Conservation (phyloP, 2,113 vertebrate species). For the Tringa solitaria region DNA sequence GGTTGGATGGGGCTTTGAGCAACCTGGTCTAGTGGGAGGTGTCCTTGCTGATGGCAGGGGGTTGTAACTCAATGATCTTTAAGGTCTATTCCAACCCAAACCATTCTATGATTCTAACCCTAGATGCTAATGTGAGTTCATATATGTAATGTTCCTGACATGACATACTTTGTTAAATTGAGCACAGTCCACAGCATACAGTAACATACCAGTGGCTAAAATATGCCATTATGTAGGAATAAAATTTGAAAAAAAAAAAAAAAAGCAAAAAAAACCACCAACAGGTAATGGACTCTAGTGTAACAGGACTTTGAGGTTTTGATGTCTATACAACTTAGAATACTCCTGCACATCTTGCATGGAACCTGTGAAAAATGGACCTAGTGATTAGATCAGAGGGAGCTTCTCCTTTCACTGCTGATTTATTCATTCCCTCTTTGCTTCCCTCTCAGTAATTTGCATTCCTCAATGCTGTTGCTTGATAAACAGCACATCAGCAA, state of each 20-base stretch:
- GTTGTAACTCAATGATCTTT: too few relatives aligned
- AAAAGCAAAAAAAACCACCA: too few relatives aligned
- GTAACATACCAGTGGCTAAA: not conserved
- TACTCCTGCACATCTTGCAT: not conserved
- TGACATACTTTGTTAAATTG: not conserved
- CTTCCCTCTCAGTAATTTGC: not conserved
- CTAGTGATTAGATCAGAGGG: not conserved
- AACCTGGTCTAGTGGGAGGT: too few relatives aligned
- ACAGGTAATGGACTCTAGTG: not conserved
- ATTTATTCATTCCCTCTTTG: not conserved
- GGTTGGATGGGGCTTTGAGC: too few relatives aligned
- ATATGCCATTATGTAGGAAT: not conserved
- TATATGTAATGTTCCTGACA: not conserved
- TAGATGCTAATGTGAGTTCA: not conserved
- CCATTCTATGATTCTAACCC: not conserved
- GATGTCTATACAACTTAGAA: not conserved
- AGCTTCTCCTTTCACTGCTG: not conserved
- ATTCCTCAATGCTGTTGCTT: not conserved
- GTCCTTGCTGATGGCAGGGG: too few relatives aligned
- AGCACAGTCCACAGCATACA: not conserved
- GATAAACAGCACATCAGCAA: conserved; percentile 17
- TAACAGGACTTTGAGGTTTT: not conserved
- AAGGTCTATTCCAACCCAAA: too few relatives aligned
- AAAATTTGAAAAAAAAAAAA: not conserved
- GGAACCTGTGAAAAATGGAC: not conserved